A percentile compares a stretch with the other conserved stretches of the same genome.
These are phyloP conservation scores for Chaenodraco wilsoni DNA, from an alignment of 2,797 vertebrate genomes.

Conservation along the genomic window DNA sequence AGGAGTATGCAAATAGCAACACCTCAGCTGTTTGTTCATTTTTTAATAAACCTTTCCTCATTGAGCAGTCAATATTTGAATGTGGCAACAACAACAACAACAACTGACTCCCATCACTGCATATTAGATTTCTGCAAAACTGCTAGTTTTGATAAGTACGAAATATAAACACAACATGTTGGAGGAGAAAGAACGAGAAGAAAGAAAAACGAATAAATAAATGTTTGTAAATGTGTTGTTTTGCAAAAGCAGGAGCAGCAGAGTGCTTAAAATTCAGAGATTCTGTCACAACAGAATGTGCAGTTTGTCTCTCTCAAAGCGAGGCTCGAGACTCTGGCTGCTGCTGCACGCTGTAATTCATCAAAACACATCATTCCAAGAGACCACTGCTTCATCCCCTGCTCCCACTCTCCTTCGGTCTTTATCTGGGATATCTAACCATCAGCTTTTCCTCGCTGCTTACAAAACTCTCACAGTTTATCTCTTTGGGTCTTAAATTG, in stretches of 20 bases:
- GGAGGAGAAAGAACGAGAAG: conserved; percentile 43
- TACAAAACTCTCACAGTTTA: conserved; percentile 73
- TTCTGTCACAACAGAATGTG: conserved; percentile 58
- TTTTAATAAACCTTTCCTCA: conserved; percentile 38
- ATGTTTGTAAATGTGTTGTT: conserved; percentile 54
- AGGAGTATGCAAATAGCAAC: background rate
- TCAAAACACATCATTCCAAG: conserved; percentile 69
- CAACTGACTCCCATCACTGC: conserved; percentile 43
- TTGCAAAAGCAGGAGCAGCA: conserved; percentile 35
- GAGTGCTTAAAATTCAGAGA: conserved; percentile 59
- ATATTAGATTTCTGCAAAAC: conserved; percentile 62
- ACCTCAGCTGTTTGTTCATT: conserved; percentile 32
- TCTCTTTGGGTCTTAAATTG: conserved; percentile 74
- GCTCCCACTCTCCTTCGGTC: conserved; percentile 35
- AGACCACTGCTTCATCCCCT: conserved; percentile 46
- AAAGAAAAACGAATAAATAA: conserved; percentile 71
- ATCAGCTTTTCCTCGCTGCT: conserved; percentile 71
- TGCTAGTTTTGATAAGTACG: conserved; percentile 49
- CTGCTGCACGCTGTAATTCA: conserved; percentile 51
- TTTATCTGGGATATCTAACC: conserved; percentile 72
- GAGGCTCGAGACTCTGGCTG: conserved; percentile 40
- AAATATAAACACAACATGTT: conserved; percentile 50
- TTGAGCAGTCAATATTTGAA: conserved; percentile 40
- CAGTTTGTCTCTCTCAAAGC: conserved; percentile 46
- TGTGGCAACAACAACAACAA: conserved; percentile 11